Evolutionary conservation across 2,888 invertebrate genomes (phyloP).

Genomic region (Leucozona laternaria): DNA sequence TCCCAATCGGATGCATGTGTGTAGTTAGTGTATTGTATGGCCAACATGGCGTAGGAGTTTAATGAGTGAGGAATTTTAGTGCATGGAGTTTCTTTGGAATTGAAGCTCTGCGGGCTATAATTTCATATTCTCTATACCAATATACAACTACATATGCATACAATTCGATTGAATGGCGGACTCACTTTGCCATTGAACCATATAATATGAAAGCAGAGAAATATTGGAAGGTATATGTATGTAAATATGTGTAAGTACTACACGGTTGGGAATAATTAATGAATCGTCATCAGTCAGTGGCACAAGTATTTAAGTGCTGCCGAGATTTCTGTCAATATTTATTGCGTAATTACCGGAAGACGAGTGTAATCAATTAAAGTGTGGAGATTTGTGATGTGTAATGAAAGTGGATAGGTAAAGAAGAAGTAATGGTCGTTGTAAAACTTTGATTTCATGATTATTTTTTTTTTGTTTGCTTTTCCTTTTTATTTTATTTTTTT

Average conservation of each 20-base stretch:
- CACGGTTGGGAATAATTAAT: slow-evolving; percentile 69
- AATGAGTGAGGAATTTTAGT: slow-evolving; percentile 59
- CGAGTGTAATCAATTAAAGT: slow-evolving; percentile 71
- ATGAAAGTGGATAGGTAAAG: slow-evolving; percentile 29
- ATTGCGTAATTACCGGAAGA: slow-evolving; percentile 74
- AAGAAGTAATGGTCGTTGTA: slow-evolving; percentile 30
- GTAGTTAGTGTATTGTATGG: not conserved
- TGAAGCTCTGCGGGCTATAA: not conserved
- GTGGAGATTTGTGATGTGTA: slow-evolving; percentile 47
- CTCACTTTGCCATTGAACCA: slow-evolving; percentile 46
- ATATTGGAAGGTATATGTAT: not conserved
- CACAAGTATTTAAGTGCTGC: slow-evolving; percentile 56
- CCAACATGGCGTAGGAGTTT: slow-evolving; percentile 38
- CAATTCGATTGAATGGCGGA: slow-evolving; percentile 32
- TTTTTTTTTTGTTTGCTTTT: not conserved
- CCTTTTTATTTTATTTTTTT: too few species aligned
- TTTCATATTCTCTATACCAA: not conserved
- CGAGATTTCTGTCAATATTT: slow-evolving; percentile 73
- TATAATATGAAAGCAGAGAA: slow-evolving; percentile 28
- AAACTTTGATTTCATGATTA: slow-evolving; percentile 24
- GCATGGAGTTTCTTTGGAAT: not conserved
- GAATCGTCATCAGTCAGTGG: slow-evolving; percentile 71
- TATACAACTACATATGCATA: not conserved
- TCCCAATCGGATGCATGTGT: slow-evolving; percentile 32
- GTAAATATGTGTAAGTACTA: not conserved